phyloP scores from a whole-genome alignment of 1,140 invertebrate species.

The Charaxes varanes region DNA sequence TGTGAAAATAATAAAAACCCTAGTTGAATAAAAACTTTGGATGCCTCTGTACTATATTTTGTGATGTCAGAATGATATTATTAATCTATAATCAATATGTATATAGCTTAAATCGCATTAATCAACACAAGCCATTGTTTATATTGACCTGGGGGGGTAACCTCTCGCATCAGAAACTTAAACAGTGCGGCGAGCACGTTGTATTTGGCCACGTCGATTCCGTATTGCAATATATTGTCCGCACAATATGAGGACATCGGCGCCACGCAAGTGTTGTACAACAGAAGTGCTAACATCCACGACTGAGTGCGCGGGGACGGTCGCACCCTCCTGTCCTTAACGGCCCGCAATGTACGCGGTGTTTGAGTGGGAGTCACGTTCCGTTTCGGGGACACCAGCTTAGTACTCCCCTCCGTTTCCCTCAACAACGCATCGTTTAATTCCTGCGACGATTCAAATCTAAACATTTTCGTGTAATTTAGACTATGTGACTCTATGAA shows the following conservation, averaged over 20 bases:
- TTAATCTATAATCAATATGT: no score
- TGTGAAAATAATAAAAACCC: no score
- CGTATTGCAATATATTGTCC: slow-evolving; percentile 51
- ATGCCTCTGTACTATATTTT: no score
- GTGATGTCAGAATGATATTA: no score
- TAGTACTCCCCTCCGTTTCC: slow-evolving; percentile 3
- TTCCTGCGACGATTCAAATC: slow-evolving; percentile 49
- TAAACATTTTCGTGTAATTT: slow-evolving; percentile 25
- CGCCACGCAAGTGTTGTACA: slow-evolving; percentile 58
- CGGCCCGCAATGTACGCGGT: slow-evolving; percentile 20
- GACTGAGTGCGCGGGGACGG: slow-evolving; percentile 30
- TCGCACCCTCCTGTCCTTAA: slow-evolving; percentile 18
- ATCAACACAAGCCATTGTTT: no score
- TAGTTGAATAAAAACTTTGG: no score
- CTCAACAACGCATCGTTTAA: slow-evolving; percentile 18
- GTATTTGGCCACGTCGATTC: slow-evolving; percentile 55
- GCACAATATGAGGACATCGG: slow-evolving; percentile 60
- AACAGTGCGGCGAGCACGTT: slow-evolving; percentile 42
- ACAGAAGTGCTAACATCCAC: slow-evolving; percentile 55
- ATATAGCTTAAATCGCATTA: no score
- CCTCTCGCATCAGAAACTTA: slow-evolving; percentile 49
- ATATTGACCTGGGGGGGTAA: no score
- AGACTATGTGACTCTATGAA: not conserved
- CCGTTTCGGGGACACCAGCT: slow-evolving; percentile 6
- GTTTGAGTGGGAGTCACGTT: slow-evolving; percentile 8